Evolutionary conservation across 2,797 vertebrate species (phyloP), one percentile per base, ranked within the genome.

Genomic region (Mareca penelope): DNA sequence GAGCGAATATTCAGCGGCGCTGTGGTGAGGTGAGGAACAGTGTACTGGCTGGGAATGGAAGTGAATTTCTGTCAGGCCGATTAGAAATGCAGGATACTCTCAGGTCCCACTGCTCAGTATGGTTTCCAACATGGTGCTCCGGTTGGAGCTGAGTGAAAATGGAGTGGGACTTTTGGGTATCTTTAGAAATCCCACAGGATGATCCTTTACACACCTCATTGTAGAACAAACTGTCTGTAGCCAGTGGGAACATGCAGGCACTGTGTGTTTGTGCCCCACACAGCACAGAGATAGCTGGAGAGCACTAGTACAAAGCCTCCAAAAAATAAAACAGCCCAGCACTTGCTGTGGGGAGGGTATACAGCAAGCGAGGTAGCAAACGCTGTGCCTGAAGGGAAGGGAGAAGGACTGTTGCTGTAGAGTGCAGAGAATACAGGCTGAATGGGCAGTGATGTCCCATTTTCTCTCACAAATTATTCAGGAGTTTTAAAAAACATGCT

Each of bases 1-100:
- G 99, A 99, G 96, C 98, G 99, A 88, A 98, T 99, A 98, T 99
- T 99, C 98, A 99, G 99, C 37, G 99, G 99, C 11, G 99, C 99
- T 44, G 99, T 99, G 81, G 99, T 99, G 94, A 98, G 99, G 99
- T 99, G 97, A 98, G 98, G 94, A 96, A 71, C 39, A 89, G 44
- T 88, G 68, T 85, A 12, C 33, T 90, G 60, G 16, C 2, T 90
- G 55, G 68, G 37, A 60, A 26, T 23, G 55, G 46, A 78, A 81
- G 80, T 13, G 31, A 67, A 7, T 71, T 81, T 71, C 69, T 93
- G 29, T 56, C 44, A 71, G 75, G 12, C 56, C 71, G 26, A 59
- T 56, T 23, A 60, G 85, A 91, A 84, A 44, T 78, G 10, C 37
- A 60, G 26, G 24, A 78, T 59, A 29, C 31, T 78, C 40, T 80